Evolutionary conservation across 2,797 vertebrate genomes (phyloP), one percentile per base, ranked within the genome.

Genomic region (Lepidocolaptes lacrymiger): DNA sequence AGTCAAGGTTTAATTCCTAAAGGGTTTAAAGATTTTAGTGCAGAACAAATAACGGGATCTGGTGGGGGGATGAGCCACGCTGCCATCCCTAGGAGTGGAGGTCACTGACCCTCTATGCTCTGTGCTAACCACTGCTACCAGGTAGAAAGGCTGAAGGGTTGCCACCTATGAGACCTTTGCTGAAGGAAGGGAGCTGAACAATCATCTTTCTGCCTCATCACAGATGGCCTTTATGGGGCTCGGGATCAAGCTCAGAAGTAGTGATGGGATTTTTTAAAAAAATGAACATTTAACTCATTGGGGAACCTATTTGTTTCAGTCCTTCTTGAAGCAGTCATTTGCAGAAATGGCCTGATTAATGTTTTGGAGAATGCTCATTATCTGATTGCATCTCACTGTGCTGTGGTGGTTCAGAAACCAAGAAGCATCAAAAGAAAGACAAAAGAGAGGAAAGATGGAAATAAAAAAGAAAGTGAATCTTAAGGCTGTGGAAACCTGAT

Each of bases 51-150:
- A 36, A 58, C 58, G 19, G 7, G 24, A 74, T 19, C 18, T 62
- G 18, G 16, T 61, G 34, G 56, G 73, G 73, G 8, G 37, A 49
- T 44, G 9, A 81, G n/a, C 49, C 14, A 12, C 1, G 1, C 16
- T n/a, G 37, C 36, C 1, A 0, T 36, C 14, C 36, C 36, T 37
- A 55, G 0, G 1, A 56, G 27, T 19, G 32, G 52, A 39, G 9
- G 43, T 71, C 2, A 0, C 39, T 72, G 22, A 85, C 34, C 4
- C 18, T 34, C 48, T 28, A 2, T 19, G 58, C 30, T 66, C 14
- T 61, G 46, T 51, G 56, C 28, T 46, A 43, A 27, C 41, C 2
- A 4, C 34, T 85, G 67, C 30, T 52, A 21, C 22, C 32, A 71
- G 36, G 27, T 61, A 52, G n/a, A 39, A 48, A 37, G 49, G 15